Conservation (phyloP, 2,113 vertebrate species). For the Pelusios castaneus region DNA sequence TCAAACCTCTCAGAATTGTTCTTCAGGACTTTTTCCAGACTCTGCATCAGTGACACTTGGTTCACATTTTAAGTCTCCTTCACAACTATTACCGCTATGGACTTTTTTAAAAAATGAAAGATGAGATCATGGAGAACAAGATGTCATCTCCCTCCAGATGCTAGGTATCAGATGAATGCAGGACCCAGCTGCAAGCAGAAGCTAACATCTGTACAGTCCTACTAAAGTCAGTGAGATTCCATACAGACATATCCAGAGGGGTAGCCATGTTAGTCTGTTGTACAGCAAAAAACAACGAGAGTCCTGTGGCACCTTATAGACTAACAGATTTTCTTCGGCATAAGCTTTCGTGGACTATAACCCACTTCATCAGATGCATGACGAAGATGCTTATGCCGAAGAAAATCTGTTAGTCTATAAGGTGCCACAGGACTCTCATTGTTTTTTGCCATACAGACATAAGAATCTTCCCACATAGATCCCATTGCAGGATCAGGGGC, state of each 20-base stretch:
- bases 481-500: neutral
- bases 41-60: neutral
- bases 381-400: too few species aligned
- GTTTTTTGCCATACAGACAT: neutral
- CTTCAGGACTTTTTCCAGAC: neutral
- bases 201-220: neutral
- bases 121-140: neutral
- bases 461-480: fast-evolving
- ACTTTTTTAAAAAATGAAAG: neutral
- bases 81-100: fast-evolving
- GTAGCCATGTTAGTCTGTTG: too few species aligned
- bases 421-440: too few species aligned
- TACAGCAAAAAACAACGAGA: too few species aligned
- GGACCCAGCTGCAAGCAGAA: neutral
- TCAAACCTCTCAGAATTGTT: neutral
- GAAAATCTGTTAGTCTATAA: too few species aligned
- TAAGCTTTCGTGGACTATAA: too few species aligned
- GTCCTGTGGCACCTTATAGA: too few species aligned
- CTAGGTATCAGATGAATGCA: neutral
- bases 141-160: neutral
- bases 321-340: too few species aligned
- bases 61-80: neutral
- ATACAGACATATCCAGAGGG: neutral
- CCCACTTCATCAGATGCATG: too few species aligned
- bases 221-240: neutral